phyloP scores from a whole-genome alignment of 2,113 vertebrate genomes.

The Propithecus coquereli region DNA sequence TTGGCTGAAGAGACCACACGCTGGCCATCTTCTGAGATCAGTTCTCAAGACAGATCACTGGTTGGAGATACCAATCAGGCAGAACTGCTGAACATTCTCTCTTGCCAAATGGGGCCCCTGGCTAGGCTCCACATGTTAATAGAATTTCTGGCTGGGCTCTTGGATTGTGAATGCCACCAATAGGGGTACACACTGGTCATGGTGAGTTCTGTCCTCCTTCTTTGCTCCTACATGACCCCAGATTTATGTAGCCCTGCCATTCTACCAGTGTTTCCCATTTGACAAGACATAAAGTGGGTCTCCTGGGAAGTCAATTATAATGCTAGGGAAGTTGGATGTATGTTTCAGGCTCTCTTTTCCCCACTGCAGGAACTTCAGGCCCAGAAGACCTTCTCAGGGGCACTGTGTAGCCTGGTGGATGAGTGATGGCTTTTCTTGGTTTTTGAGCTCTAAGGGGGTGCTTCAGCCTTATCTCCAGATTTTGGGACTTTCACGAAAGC shows the following conservation, averaged over 20 bases:
- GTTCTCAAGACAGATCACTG: background rate
- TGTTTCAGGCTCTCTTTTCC: background rate
- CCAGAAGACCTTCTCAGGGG: fast-evolving
- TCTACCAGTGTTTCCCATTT: background rate
- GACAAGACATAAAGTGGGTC: no score
- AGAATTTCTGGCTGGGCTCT: background rate
- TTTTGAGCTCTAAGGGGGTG: background rate
- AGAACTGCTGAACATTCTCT: background rate
- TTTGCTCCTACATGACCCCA: background rate
- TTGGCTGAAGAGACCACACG: background rate
- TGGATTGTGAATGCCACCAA: no score
- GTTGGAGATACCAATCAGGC: background rate
- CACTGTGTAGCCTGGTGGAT: background rate
- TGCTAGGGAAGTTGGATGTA: background rate
- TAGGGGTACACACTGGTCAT: background rate
- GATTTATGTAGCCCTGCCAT: background rate
- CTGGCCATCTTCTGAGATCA: background rate
- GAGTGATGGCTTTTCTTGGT: background rate
- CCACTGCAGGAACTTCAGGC: background rate
- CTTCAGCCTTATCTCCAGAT: no score
- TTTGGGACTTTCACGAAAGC: background rate
- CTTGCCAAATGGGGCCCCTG: no score
- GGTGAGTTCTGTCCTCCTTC: background rate
- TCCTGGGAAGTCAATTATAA: background rate
- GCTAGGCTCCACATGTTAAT: background rate